A percentile compares a stretch with the other conserved stretches of the same genome.
Conservation (phyloP, 1,140 invertebrate genomes). For the Magallana angulata region DNA sequence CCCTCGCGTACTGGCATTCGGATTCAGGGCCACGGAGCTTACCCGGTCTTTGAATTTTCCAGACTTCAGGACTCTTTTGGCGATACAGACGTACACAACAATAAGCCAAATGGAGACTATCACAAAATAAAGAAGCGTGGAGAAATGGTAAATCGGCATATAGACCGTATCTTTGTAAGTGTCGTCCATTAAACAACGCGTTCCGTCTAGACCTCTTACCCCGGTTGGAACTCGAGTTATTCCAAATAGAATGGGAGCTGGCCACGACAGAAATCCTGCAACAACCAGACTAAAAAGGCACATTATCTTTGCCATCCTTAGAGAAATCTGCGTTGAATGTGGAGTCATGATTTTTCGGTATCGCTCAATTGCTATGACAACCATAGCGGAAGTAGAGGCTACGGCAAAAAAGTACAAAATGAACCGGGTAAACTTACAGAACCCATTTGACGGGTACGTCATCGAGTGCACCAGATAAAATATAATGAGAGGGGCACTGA, state of each 20-base stretch:
- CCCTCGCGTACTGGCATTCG: neutral
- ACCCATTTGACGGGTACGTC: conserved; percentile 53
- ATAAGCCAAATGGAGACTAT: neutral
- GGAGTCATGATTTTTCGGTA: conserved; percentile 67
- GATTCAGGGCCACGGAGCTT: neutral
- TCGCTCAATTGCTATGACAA: conserved; percentile 66
- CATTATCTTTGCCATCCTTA: conserved; percentile 54
- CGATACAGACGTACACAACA: conserved; percentile 39
- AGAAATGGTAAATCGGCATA: conserved; percentile 31
- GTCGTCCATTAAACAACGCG: conserved; percentile 40
- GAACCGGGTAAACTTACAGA: conserved; percentile 66
- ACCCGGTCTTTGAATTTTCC: conserved; percentile 12
- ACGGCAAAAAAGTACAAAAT: conserved; percentile 64
- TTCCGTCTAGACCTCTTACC: neutral
- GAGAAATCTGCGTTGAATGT: conserved; percentile 47
- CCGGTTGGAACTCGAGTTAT: conserved; percentile 40
- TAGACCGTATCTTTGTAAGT: conserved; percentile 42
- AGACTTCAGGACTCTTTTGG: conserved; percentile 18
- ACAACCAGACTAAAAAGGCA: conserved; percentile 50
- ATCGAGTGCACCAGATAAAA: conserved; percentile 59
- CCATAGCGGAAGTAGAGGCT: conserved; percentile 58
- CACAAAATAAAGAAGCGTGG: conserved; percentile 33
- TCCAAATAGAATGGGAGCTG: conserved; percentile 63
- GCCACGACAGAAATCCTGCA: conserved; percentile 61
- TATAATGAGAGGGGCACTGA: conserved; percentile 67